Percentiles rank a stretch among this genome's conserved stretches.
Evolutionary conservation across 2,888 invertebrate genomes (phyloP).

Genomic region (Melieria picta): DNA sequence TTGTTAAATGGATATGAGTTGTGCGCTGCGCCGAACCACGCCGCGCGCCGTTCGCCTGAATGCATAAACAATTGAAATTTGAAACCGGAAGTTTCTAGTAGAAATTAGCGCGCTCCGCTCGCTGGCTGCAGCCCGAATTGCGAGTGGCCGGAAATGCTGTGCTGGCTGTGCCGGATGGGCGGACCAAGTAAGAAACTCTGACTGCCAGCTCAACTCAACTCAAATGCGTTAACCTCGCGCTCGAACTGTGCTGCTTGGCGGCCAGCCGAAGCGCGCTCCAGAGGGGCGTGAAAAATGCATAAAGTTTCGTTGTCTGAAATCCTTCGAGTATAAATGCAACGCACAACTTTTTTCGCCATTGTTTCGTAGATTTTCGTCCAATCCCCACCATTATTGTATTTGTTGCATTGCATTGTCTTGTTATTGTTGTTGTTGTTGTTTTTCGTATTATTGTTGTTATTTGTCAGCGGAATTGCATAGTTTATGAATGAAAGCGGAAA

Average conservation of each 20-base stretch:
- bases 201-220: too few relatives aligned
- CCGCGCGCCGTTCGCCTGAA: neutral
- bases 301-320: slow-evolving; percentile 23
- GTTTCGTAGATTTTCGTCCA: neutral
- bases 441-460: neutral
- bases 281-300: neutral
- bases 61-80: slow-evolving; percentile 7
- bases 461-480: slow-evolving; percentile 2
- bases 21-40: too few relatives aligned
- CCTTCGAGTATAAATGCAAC: slow-evolving; percentile 39
- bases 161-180: neutral
- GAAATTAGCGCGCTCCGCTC: neutral
- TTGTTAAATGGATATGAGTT: too few relatives aligned
- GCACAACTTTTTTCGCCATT: slow-evolving; percentile 23
- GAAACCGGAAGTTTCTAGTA: neutral
- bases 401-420: neutral
- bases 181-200: too few relatives aligned
- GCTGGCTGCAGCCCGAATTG: too few relatives aligned
- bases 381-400: too few relatives aligned
- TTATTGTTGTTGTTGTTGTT: neutral
- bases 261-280: too few relatives aligned
- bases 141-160: neutral
- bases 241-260: too few relatives aligned
- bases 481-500: neutral
- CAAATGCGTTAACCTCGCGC: too few relatives aligned